Conservation (phyloP, 2,797 vertebrate species). For the Takifugu rubripes region DNA sequence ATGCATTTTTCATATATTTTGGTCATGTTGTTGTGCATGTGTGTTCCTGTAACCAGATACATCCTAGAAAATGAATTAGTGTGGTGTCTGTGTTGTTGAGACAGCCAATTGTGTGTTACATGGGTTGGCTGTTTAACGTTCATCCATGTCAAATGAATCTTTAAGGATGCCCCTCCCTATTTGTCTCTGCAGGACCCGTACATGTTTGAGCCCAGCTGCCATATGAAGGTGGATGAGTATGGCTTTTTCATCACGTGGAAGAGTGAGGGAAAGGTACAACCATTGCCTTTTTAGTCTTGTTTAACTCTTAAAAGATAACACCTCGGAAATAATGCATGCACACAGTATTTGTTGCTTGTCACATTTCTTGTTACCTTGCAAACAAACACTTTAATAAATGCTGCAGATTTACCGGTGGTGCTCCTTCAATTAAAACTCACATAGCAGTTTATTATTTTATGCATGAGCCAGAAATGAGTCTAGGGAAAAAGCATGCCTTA, state of each 20-base stretch:
- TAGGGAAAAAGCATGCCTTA: too few species aligned
- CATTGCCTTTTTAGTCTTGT: background rate
- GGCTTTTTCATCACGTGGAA: slow-evolving; percentile 98
- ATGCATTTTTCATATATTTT: slow-evolving; percentile 9
- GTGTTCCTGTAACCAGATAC: slow-evolving; percentile 9
- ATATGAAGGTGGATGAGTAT: slow-evolving; percentile 93
- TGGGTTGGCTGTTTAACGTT: slow-evolving; percentile 31
- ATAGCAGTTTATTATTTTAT: too few species aligned
- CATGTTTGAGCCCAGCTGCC: slow-evolving; percentile 91
- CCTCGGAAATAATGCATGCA: too few species aligned
- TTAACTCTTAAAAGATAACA: too few species aligned
- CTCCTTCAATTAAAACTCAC: too few species aligned
- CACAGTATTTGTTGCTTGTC: too few species aligned
- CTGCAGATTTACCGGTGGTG: too few species aligned
- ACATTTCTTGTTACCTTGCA: too few species aligned
- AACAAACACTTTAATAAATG: too few species aligned
- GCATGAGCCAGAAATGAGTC: too few species aligned
- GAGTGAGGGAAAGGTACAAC: slow-evolving; percentile 92
- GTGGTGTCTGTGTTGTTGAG: slow-evolving; percentile 29
- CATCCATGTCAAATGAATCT: slow-evolving; percentile 40
- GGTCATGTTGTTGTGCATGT: slow-evolving; percentile 3
- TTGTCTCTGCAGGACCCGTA: slow-evolving; percentile 84
- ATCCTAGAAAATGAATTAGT: slow-evolving; percentile 25
- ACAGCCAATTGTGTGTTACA: slow-evolving; percentile 12
- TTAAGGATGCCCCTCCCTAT: background rate